Evolutionary conservation across 2,888 invertebrate genomes (phyloP), one percentile per base, ranked within the genome.

Genomic region (Chrysodeixis includens): DNA sequence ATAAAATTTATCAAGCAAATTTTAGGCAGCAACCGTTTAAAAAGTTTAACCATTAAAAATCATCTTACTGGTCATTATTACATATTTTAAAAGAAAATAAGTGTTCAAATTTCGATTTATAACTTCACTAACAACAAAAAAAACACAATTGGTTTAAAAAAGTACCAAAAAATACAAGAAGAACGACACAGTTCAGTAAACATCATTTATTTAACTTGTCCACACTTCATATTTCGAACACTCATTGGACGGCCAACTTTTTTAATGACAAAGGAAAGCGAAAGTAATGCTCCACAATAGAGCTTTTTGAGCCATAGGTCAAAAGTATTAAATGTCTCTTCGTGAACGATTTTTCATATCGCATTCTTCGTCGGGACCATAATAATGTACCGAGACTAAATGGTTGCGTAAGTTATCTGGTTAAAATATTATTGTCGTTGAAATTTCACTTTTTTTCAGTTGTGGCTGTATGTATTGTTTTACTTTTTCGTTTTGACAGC

Each of bases 201-300:
- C 62, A 76, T 66, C 30, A 56, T 26, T 65, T 22, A 71, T 76
- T 52, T 49, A 2, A 1, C 52, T 7, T 73, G 58, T 62, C 56
- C 32, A 65, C 68, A 62, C 32, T 66, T 73, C 69, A 74, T 63
- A 62, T 66, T 78, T 76, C 54, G 52, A 76, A 73, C 59, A 56
- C 62, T 61, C 53, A 58, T 51, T 56, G 32, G 56, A 61, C 51
- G 53, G 55, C 32, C 30, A 78, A 75, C 78, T 86, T 84, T 86
- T 84, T 87, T 81, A 86, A 83, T 79, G 78, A 72, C 82, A 76
- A 82, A 77, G 76, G 85, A 88, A 79, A 90, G 88, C 86, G 90
- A 92, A 91, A 92, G 90, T 86, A 72, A 69, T 83, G 80, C 83
- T 82, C 81, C 74, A 81, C 72, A 83, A 81, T 75, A 79, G 81